Conservation (phyloP, 1,140 invertebrate species). For the Anoplophora glabripennis region DNA sequence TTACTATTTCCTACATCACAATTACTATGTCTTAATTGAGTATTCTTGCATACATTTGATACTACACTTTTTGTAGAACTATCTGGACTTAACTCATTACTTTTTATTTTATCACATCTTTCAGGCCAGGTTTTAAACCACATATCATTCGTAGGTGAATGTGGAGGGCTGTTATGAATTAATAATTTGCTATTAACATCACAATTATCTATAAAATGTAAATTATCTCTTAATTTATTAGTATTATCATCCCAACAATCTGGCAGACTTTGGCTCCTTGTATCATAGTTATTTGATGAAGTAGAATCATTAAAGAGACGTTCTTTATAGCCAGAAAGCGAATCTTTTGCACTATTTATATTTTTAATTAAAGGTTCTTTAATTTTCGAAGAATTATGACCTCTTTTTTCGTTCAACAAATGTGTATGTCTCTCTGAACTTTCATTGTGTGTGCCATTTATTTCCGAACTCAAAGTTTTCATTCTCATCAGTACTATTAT, state of each 20-base stretch:
- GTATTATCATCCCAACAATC: background rate
- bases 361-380: background rate
- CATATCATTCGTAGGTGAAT: slow-evolving; percentile 23
- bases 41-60: slow-evolving; percentile 21
- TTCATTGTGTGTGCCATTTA: background rate
- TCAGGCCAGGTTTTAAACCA: slow-evolving; percentile 51
- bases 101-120: slow-evolving; percentile 44
- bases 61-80: background rate
- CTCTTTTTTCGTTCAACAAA: slow-evolving; percentile 1
- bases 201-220: background rate
- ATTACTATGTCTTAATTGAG: slow-evolving; percentile 19
- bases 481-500: background rate
- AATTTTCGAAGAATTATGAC: background rate
- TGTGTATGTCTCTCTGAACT: background rate
- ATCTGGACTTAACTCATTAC: slow-evolving; percentile 27
- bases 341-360: slow-evolving; percentile 3
- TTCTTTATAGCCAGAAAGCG: background rate
- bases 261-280: slow-evolving; percentile 11
- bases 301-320: background rate
- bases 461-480: slow-evolving; percentile 11
- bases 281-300: background rate
- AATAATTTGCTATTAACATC: background rate
- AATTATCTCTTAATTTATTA: background rate
- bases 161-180: background rate
- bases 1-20: slow-evolving; percentile 25